A percentile compares a stretch with the other conserved stretches of the same genome.
phyloP scores from a whole-genome alignment of 2,113 vertebrate species.

The Heterochromis multidens region DNA sequence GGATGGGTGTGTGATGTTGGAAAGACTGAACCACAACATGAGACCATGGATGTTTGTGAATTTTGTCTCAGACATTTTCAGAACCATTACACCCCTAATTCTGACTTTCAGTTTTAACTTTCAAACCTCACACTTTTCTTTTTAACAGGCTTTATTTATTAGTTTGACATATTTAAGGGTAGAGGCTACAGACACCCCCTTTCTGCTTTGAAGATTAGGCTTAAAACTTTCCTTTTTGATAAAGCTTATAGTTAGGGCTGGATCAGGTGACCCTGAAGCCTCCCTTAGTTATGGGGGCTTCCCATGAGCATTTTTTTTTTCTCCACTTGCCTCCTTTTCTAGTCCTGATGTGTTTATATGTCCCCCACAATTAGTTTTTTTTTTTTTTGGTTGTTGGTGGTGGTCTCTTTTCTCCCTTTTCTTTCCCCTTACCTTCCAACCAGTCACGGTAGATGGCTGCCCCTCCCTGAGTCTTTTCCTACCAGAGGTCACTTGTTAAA shows the following conservation, averaged over 20 bases:
- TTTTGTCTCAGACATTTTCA: background rate
- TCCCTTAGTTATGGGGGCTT: background rate
- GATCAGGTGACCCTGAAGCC: too few species aligned
- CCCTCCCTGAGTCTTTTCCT: rapidly evolving
- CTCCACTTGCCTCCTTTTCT: too few species aligned
- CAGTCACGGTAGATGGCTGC: too few species aligned
- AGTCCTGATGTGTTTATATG: too few species aligned
- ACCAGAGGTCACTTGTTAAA: background rate
- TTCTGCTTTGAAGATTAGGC: background rate
- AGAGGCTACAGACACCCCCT: rapidly evolving
- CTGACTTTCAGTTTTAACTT: rapidly evolving
- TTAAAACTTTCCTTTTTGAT: background rate
- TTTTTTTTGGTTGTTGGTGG: background rate
- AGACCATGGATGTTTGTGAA: background rate
- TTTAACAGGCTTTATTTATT: too few species aligned
- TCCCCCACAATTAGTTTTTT: too few species aligned
- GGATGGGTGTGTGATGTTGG: background rate
- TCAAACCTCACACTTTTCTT: background rate
- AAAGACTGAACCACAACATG: background rate
- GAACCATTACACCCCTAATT: background rate
- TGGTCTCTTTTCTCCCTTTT: background rate
- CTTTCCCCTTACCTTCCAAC: background rate
- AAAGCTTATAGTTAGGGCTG: too few species aligned
- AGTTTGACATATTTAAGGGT: background rate
- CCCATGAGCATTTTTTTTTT: background rate